Percentiles rank a stretch among this genome's conserved stretches.
Conservation (phyloP, 2,888 invertebrate species). For the Athalia circularis region DNA sequence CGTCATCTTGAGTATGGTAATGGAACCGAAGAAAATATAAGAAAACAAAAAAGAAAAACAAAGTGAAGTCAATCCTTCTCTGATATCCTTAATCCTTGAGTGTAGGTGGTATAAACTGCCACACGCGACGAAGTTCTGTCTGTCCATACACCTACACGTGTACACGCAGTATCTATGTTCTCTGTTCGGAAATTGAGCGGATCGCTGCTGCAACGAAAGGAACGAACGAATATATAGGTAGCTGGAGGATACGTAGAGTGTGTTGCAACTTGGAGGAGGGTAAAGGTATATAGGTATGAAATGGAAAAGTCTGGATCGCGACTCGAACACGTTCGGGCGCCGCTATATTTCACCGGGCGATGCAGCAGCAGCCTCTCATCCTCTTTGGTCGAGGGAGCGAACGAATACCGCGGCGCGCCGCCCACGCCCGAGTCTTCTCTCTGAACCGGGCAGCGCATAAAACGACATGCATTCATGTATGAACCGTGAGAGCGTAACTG, state of each 20-base stretch:
- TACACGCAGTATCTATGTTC: not conserved
- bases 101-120: too few species aligned
- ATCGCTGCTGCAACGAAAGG: not conserved
- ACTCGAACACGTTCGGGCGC: constrained; percentile 40
- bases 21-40: too few species aligned
- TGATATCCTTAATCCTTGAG: too few species aligned
- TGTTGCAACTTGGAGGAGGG: not conserved
- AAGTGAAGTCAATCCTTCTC: too few species aligned
- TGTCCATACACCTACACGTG: not conserved
- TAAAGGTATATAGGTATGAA: constrained; percentile 6
- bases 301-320: constrained; percentile 35
- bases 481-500: constrained; percentile 72
- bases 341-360: constrained; percentile 39
- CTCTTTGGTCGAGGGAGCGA: constrained; percentile 3
- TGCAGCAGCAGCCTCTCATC: constrained; percentile 20
- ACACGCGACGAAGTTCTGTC: not conserved
- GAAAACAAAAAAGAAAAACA: too few species aligned
- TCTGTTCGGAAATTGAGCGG: not conserved
- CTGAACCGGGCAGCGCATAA: constrained; percentile 55
- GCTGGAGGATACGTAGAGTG: not conserved
- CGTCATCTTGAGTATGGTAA: too few species aligned
- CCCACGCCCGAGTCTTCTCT: constrained; percentile 53
- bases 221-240: not conserved
- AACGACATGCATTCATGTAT: constrained; percentile 64
- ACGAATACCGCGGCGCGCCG: constrained; percentile 43